Evolutionary conservation across 2,888 invertebrate species (phyloP).

Genomic region (Chymomyza procnemis): DNA sequence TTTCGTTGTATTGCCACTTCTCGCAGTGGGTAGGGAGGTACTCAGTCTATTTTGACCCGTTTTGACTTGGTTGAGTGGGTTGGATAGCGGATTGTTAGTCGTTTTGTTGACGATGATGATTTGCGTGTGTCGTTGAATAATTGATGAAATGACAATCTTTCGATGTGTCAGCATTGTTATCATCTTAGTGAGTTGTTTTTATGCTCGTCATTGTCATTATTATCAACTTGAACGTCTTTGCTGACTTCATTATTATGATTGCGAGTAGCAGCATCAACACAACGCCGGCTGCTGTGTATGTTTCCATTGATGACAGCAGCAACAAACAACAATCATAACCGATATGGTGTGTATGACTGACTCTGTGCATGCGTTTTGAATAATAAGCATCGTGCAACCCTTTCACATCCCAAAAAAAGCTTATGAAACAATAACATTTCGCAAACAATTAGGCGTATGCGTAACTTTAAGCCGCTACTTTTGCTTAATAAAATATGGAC

Average conservation of each 20-base stretch:
- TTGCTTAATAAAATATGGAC: too few species aligned
- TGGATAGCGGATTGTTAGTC: neutral
- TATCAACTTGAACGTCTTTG: constrained; percentile 21
- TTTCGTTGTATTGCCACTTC: constrained; percentile 14
- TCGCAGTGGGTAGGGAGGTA: neutral
- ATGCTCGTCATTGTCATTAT: neutral
- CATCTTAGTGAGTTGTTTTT: neutral
- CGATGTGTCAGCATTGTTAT: constrained; percentile 67
- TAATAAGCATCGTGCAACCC: constrained; percentile 47
- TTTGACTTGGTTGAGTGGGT: constrained; percentile 28
- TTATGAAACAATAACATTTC: constrained; percentile 63
- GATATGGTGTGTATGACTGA: neutral
- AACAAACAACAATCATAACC: neutral
- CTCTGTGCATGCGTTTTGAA: constrained; percentile 39
- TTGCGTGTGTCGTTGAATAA: constrained; percentile 66
- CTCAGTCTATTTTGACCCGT: constrained; percentile 23
- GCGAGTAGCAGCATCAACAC: constrained; percentile 3
- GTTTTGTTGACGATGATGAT: constrained; percentile 67
- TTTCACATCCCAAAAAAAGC: neutral
- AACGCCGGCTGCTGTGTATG: neutral
- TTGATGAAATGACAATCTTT: constrained; percentile 69
- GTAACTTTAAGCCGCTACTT: neutral
- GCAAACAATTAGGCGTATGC: too few species aligned
- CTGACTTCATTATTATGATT: constrained; percentile 48
- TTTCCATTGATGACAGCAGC: constrained; percentile 40